A percentile compares a stretch with the other conserved stretches of the same genome.
Evolutionary conservation across 30 jellyfish, hydroid and myxozoan species (phyloP).

Genomic region (Turritopsis dohrnii): DNA sequence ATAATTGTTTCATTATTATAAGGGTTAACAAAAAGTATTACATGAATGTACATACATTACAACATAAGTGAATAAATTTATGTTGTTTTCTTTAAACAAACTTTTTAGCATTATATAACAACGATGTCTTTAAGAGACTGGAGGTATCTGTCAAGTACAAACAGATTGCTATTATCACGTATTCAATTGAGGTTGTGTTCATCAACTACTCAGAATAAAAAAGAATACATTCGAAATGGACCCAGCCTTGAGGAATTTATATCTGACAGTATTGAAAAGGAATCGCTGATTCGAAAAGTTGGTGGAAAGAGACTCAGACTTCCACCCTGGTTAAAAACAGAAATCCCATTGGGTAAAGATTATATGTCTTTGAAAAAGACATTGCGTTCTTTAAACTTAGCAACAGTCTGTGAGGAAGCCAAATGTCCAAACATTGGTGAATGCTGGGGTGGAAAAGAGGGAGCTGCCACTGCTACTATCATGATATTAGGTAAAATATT

Average conservation of each 20-base stretch:
- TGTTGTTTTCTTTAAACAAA: neutral
- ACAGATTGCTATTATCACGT: neutral
- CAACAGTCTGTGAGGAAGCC: conserved; percentile 99
- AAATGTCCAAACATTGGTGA: conserved; percentile 98
- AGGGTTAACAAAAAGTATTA: too few relatives aligned
- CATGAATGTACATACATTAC: neutral
- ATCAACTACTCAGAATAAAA: conserved; percentile 6
- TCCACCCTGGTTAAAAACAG: conserved; percentile 97
- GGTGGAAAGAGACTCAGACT: conserved; percentile 51
- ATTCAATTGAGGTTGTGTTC: neutral
- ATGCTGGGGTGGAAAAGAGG: conserved; percentile 99
- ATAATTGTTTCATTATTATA: too few relatives aligned
- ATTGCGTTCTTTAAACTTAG: conserved; percentile 61
- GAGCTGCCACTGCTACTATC: conserved; percentile 97
- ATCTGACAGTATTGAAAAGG: conserved; percentile 24
- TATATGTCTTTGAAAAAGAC: conserved; percentile 51
- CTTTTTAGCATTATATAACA: neutral
- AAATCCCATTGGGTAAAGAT: conserved; percentile 81
- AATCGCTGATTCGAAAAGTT: conserved; percentile 38
- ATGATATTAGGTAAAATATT: conserved; percentile 80
- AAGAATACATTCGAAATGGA: conserved; percentile 50
- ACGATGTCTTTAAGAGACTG: neutral
- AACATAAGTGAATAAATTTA: neutral
- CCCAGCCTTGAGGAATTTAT: conserved; percentile 75
- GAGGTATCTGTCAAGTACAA: neutral